phyloP scores from a whole-genome alignment of 92 coral and sea anemone species.

The Epizoanthus fatuus region DNA sequence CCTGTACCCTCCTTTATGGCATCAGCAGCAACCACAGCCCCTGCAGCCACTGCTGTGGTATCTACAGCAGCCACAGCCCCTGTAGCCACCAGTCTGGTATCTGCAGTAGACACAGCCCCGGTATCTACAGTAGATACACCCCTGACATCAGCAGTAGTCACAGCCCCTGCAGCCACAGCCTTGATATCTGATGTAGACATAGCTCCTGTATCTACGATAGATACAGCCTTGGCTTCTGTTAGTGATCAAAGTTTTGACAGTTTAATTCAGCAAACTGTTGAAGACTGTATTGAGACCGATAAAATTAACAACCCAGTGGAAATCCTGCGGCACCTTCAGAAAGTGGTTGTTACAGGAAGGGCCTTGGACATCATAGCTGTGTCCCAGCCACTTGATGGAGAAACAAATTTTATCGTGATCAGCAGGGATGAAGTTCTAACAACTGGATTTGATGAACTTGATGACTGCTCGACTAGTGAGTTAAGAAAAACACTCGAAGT shows the following conservation, averaged over 20 bases:
- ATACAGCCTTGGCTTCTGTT: neutral
- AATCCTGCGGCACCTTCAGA: constrained; percentile 43
- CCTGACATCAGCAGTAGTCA: constrained; percentile 18
- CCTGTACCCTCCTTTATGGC: neutral
- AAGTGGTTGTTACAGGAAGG: constrained; percentile 39
- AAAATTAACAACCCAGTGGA: constrained; percentile 49
- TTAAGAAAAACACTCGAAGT: constrained; percentile 50
- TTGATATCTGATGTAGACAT: neutral
- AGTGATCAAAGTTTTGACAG: constrained; percentile 20
- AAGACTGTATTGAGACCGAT: constrained; percentile 15
- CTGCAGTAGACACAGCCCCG: no score
- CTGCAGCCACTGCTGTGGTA: neutral
- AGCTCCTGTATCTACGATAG: neutral
- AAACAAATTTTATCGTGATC: constrained; percentile 48
- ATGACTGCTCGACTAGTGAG: constrained; percentile 27
- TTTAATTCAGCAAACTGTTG: constrained; percentile 12
- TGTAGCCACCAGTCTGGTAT: no score
- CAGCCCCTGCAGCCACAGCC: constrained; percentile 14
- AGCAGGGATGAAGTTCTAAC: constrained; percentile 38
- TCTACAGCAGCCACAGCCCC: no score
- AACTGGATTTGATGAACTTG: constrained; percentile 51
- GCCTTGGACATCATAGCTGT: constrained; percentile 43
- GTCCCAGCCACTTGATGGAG: constrained; percentile 44
- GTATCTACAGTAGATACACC: neutral
- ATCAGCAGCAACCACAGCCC: neutral